Base-by-base conservation (phyloP, 2,888 invertebrate genomes). In the Cylloceria caligata region DNA sequence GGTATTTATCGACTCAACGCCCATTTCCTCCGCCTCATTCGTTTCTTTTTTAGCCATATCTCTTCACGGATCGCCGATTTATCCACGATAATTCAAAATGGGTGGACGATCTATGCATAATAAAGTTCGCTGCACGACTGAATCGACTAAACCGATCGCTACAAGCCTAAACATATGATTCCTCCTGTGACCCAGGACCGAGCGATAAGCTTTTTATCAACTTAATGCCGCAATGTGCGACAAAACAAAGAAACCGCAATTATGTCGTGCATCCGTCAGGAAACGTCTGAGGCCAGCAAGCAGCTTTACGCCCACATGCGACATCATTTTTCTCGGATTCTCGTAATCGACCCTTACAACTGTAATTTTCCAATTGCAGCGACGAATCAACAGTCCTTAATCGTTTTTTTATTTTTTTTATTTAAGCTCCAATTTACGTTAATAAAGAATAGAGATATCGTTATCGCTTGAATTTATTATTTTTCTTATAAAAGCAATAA, bases 161-260 rank as follows among this genome's bases (percentile, higher is more conserved):
- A 11, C 27, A 21, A n/a, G 30, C 16, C 13, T 5, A 52, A 49
- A 19, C 21, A 67, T 30, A 45, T 57, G 16, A 49, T 67, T 73
- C 11, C n/a, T n/a, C 27, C 60, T 30, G 21, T 57, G 62, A 27
- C 24, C 55, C 57, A 62, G 27, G 11, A 60, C 57, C 45, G 55
- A 42, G 72, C 71, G 77, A 82, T 75, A 80, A 75, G 55, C 60
- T 64, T 55, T 69, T 78, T 83, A 83, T 83, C 83, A 81, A 69
- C 19, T 62, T 27, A 60, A 55, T 52, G 47, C 55, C 57, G 24
- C 55, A n/a, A 62, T 45, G 5, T 34, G 42, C 19, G 34, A 49
- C 69, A 68, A 73, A 77, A 76, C 65, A 81, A 84, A 67, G 69
- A 80, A 82, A 84, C 84, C 84, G 74, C 84, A 83, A 78, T 73